Evolutionary conservation across 1,140 invertebrate genomes (phyloP).

Genomic region (Aricia agestis): DNA sequence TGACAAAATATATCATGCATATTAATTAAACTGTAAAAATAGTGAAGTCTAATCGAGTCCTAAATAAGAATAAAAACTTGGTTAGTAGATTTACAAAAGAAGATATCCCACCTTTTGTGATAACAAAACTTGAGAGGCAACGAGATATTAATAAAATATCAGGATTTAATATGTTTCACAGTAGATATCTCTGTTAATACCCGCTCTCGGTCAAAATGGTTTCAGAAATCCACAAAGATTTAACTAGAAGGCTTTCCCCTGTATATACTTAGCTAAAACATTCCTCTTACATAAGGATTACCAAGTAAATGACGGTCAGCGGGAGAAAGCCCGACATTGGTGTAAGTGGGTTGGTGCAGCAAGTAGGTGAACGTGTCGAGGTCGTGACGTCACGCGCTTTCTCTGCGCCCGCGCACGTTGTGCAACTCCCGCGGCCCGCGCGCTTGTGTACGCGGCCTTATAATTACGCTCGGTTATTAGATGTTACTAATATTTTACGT

Average conservation of each 20-base stretch:
- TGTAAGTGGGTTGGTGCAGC: slow-evolving; percentile 63
- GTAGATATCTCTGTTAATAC: no score
- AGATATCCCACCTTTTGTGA: no score
- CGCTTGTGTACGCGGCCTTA: not conserved
- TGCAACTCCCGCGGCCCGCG: slow-evolving; percentile 36
- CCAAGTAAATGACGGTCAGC: slow-evolving; percentile 14
- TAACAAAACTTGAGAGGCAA: no score
- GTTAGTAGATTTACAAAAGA: no score
- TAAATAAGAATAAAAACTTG: no score
- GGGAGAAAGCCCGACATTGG: slow-evolving; percentile 67
- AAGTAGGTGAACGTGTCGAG: slow-evolving; percentile 73
- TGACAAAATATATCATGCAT: no score
- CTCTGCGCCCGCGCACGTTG: slow-evolving; percentile 58
- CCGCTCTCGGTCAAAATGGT: no score
- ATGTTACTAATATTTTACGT: no score
- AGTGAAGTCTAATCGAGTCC: no score
- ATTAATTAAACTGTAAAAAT: no score
- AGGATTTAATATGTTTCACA: no score
- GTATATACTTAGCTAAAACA: not conserved
- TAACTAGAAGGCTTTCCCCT: not conserved
- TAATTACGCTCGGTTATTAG: not conserved
- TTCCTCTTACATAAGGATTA: not conserved
- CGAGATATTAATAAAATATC: no score
- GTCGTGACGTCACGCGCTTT: slow-evolving; percentile 72
- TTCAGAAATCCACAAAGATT: not conserved